A percentile compares a stretch with the other conserved stretches of the same genome.
Conservation (phyloP, 2,797 vertebrate species). For the Malacoraja senta region DNA sequence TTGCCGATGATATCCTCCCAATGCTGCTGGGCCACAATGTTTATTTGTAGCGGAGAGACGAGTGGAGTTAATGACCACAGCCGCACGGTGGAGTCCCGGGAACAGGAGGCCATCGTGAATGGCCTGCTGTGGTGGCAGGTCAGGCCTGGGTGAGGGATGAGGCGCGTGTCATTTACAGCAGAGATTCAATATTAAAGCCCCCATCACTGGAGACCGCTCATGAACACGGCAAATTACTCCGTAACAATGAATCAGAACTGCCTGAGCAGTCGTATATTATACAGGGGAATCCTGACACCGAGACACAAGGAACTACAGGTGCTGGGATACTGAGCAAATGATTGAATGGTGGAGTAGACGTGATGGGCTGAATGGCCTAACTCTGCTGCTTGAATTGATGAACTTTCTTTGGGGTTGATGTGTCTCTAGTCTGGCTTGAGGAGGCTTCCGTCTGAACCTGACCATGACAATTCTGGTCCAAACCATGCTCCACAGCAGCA, state of each 20-base stretch:
- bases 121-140: constrained; percentile 84
- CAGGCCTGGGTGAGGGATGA: constrained; percentile 61
- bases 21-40: constrained; percentile 72
- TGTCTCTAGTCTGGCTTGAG: too few species aligned
- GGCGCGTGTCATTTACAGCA: not conserved
- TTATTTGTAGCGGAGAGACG: constrained; percentile 75
- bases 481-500: not conserved
- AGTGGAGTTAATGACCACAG: constrained; percentile 87
- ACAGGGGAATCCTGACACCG: too few species aligned
- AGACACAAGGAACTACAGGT: too few species aligned
- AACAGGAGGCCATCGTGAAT: constrained; percentile 94
- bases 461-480: too few species aligned
- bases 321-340: too few species aligned
- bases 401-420: too few species aligned
- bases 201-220: too few species aligned
- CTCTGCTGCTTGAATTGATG: not conserved
- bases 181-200: not conserved
- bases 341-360: too few species aligned
- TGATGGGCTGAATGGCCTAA: not conserved
- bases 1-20: constrained; percentile 90
- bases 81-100: constrained; percentile 90
- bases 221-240: too few species aligned
- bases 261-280: too few species aligned
- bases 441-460: too few species aligned
- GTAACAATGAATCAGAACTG: too few species aligned